phyloP scores from a whole-genome alignment of 2,113 vertebrate species.

The Cinclus mexicanus region DNA sequence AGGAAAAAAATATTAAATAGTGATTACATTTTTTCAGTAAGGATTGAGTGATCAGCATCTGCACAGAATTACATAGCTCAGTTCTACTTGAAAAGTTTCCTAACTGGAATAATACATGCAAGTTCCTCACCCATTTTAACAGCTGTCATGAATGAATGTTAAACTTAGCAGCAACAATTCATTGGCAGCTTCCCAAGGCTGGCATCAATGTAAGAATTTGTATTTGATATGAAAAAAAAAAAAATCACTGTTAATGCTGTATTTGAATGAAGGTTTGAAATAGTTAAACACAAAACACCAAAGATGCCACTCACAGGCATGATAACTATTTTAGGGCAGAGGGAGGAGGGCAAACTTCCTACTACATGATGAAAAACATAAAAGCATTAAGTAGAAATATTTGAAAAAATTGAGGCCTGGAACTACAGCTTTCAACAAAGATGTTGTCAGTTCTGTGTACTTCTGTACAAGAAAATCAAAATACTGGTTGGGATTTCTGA shows the following conservation, averaged over 20 bases:
- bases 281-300: not conserved
- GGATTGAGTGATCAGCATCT: not conserved
- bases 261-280: not conserved
- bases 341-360: not conserved
- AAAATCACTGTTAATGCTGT: not conserved
- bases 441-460: not conserved
- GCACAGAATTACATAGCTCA: not conserved
- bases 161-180: slow-evolving; percentile 19
- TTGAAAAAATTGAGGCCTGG: not conserved
- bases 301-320: not conserved
- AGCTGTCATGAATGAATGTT: not conserved
- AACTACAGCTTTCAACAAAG: not conserved
- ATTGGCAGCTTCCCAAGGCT: slow-evolving; percentile 37
- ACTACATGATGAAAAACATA: not conserved
- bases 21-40: not conserved
- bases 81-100: not conserved
- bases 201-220: slow-evolving; percentile 3
- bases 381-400: not conserved
- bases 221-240: not conserved
- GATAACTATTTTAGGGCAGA: not conserved
- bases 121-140: slow-evolving; percentile 14
- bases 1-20: not conserved
- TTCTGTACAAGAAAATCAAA: not conserved
- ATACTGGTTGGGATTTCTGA: not conserved
- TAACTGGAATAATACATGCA: slow-evolving; percentile 25